Percentiles rank a stretch among this genome's conserved stretches.
Conservation (phyloP, 2,888 invertebrate species). For the Ormyrus rosae region DNA sequence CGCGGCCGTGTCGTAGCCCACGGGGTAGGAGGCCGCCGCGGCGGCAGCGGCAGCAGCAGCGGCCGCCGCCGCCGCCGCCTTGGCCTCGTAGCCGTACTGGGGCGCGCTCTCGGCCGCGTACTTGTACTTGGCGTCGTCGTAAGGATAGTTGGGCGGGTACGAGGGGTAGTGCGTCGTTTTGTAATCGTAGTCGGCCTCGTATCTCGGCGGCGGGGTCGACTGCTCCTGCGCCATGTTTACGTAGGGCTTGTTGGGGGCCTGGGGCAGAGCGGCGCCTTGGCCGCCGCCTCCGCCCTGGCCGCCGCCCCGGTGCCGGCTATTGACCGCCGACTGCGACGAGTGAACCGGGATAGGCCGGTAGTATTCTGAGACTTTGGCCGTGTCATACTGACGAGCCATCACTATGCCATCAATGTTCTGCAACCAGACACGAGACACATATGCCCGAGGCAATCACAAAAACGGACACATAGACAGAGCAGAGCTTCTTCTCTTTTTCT, state of each 20-base stretch:
- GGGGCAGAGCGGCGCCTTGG: too few relatives aligned
- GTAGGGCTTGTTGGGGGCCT: constrained; percentile 39
- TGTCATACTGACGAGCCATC: constrained; percentile 75
- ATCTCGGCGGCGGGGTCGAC: constrained; percentile 60
- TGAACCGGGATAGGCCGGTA: constrained; percentile 70
- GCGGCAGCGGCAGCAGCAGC: constrained; percentile 33
- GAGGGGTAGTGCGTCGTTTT: constrained; percentile 74
- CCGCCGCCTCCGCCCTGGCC: neutral
- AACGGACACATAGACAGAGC: constrained; percentile 58
- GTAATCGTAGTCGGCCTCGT: constrained; percentile 71
- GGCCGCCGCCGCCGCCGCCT: constrained; percentile 57
- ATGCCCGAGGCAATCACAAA: constrained; percentile 73
- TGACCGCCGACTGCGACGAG: constrained; percentile 42
- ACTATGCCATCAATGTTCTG: constrained; percentile 76
- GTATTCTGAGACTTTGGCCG: constrained; percentile 73
- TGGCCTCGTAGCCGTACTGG: constrained; percentile 65
- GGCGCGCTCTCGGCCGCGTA: constrained; percentile 38
- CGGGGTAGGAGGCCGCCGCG: constrained; percentile 46
- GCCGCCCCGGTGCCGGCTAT: constrained; percentile 38
- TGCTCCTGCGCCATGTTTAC: constrained; percentile 53
- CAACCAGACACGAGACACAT: constrained; percentile 73
- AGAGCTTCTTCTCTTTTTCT: constrained; percentile 10
- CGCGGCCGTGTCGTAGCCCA: constrained; percentile 35
- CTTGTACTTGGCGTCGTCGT: constrained; percentile 66
- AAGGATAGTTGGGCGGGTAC: constrained; percentile 74